Evolutionary conservation across 2,888 invertebrate genomes (phyloP).

Genomic region (Pristionchus mayeri): DNA sequence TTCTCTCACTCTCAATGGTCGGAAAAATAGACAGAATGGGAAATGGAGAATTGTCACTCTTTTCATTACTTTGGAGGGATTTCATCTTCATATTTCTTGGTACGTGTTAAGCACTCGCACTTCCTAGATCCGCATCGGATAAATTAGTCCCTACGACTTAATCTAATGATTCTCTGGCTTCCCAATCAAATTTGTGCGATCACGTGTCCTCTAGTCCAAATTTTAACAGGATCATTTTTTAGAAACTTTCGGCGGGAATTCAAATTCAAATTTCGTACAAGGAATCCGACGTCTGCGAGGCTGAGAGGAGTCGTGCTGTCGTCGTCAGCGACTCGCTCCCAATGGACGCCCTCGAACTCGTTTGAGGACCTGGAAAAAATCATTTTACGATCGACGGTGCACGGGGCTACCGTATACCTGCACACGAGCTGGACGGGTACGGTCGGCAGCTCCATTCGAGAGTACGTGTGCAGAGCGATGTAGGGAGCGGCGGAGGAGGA

Average conservation of each 20-base stretch:
- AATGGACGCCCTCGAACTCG: not conserved
- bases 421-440: slow-evolving; percentile 11
- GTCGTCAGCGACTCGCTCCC: slow-evolving; percentile 12
- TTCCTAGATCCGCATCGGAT: not conserved
- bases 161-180: not conserved
- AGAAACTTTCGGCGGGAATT: not conserved
- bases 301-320: not conserved
- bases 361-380: not conserved
- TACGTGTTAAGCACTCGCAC: not conserved
- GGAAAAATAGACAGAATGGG: too few relatives aligned
- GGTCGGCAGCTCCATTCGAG: not conserved
- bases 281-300: not conserved
- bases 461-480: not conserved
- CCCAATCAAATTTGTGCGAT: not conserved
- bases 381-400: not conserved
- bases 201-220: not conserved
- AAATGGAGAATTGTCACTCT: too few relatives aligned
- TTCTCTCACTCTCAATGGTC: too few relatives aligned
- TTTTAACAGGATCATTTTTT: not conserved
- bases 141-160: not conserved
- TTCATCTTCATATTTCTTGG: too few relatives aligned
- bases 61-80: too few relatives aligned
- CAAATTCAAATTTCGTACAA: slow-evolving; percentile 4
- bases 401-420: not conserved
- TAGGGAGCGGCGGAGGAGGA: not conserved